phyloP scores from a whole-genome alignment of 2,797 vertebrate species.

The Typhlichthys eigenmanni region DNA sequence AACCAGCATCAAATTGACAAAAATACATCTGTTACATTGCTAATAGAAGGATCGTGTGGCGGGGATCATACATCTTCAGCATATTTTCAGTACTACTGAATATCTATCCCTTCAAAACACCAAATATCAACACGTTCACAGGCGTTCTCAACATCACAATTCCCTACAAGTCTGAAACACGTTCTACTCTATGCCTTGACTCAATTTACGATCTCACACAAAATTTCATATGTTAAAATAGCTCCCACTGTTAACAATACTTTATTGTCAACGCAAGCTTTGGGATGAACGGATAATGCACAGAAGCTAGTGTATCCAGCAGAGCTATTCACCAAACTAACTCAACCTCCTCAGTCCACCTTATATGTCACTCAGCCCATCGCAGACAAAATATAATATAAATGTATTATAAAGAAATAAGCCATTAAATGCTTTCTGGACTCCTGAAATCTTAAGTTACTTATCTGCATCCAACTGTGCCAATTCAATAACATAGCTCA shows the following conservation, averaged over 20 bases:
- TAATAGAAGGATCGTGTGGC: constrained; percentile 44
- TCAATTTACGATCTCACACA: constrained; percentile 26
- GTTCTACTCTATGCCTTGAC: constrained; percentile 44
- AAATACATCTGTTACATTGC: constrained; percentile 38
- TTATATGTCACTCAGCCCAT: constrained; percentile 18
- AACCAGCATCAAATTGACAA: constrained; percentile 30
- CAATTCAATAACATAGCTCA: constrained; percentile 25
- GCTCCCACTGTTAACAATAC: constrained; percentile 26
- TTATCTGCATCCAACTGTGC: constrained; percentile 25
- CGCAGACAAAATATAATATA: constrained; percentile 39
- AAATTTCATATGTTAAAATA: constrained; percentile 30
- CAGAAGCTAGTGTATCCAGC: neutral
- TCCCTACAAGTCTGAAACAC: constrained; percentile 54
- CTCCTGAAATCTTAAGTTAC: constrained; percentile 11
- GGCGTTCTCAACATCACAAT: constrained; percentile 28
- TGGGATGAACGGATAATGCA: neutral
- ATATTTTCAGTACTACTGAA: constrained; percentile 30
- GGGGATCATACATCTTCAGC: constrained; percentile 16
- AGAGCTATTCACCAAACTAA: constrained; percentile 14
- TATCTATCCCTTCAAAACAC: constrained; percentile 23
- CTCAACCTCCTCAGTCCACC: constrained; percentile 13
- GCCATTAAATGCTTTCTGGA: constrained; percentile 10
- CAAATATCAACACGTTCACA: constrained; percentile 48
- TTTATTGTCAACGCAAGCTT: constrained; percentile 17
- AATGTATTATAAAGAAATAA: constrained; percentile 33